A percentile compares a stretch with the other conserved stretches of the same genome.
Conservation (phyloP, 1,140 invertebrate genomes). For the Solenopsis invicta region DNA sequence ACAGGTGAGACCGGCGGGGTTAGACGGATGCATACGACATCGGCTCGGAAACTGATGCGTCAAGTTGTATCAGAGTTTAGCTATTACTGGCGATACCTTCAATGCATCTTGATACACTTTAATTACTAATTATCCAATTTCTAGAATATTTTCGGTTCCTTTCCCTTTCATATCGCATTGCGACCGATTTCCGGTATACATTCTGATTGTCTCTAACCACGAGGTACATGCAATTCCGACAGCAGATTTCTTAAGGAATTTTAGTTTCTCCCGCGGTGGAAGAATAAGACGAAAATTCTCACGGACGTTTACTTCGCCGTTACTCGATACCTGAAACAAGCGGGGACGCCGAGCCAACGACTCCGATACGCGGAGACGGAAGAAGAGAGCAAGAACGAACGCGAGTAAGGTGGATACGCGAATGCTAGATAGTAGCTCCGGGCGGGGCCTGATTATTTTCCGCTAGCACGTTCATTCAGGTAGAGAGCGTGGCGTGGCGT, state of each 20-base stretch:
- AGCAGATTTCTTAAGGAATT: conserved; percentile 18
- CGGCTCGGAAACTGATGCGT: not conserved
- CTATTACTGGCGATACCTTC: not conserved
- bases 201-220: not conserved
- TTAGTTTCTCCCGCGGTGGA: not conserved
- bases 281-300: conserved; percentile 22
- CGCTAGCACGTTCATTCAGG: conserved; percentile 87
- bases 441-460: conserved; percentile 87
- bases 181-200: not conserved
- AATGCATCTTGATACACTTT: not conserved
- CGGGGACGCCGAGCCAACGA: conserved; percentile 38
- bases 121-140: not conserved
- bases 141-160: not conserved
- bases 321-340: conserved; percentile 61
- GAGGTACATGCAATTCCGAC: not conserved
- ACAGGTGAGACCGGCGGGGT: conserved; percentile 25
- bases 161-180: not conserved
- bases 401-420: conserved; percentile 65
- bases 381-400: conserved; percentile 64
- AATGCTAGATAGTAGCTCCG: conserved; percentile 84
- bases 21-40: not conserved
- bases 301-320: conserved; percentile 12
- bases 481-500: conserved; percentile 83
- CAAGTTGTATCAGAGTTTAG: not conserved
- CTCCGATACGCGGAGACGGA: conserved; percentile 70